These are phyloP conservation scores for Euwallacea similis DNA, from an alignment of 1,140 invertebrate genomes.

Conservation along the genomic window DNA sequence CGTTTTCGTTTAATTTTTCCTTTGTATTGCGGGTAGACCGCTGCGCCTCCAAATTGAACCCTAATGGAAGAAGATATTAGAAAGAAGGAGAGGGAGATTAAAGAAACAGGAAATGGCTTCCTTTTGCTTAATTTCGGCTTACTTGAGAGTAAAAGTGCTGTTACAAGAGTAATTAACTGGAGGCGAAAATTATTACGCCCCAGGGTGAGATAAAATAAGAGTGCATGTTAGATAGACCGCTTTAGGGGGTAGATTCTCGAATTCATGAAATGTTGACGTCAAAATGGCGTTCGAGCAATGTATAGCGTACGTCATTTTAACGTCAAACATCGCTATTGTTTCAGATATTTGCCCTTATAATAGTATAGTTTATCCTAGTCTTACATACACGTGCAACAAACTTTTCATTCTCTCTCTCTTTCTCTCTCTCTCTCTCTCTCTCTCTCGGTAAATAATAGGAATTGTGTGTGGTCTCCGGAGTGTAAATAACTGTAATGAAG, in stretches of 20 bases:
- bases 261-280: no score
- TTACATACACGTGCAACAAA: no score
- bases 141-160: constrained; percentile 12
- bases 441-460: constrained; percentile 2
- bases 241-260: no score
- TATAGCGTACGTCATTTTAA: no score
- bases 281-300: no score
- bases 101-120: constrained; percentile 15
- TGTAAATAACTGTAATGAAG: constrained; percentile 13
- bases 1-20: constrained; percentile 14
- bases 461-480: constrained; percentile 11
- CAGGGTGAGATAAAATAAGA: not conserved
- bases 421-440: not conserved
- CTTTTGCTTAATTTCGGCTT: constrained; percentile 16
- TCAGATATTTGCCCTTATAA: no score
- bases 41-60: constrained; percentile 10
- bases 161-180: constrained; percentile 11
- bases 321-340: no score
- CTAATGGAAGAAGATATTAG: constrained; percentile 10
- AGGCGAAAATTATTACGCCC: constrained; percentile 8
- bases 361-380: no score
- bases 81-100: constrained; percentile 13
- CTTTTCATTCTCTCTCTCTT: not conserved
- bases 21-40: constrained; percentile 1
- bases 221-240: not conserved